Percentiles rank a stretch among this genome's conserved stretches.
Evolutionary conservation across 1,140 invertebrate species (phyloP).

Genomic region (Nephila pilipes): DNA sequence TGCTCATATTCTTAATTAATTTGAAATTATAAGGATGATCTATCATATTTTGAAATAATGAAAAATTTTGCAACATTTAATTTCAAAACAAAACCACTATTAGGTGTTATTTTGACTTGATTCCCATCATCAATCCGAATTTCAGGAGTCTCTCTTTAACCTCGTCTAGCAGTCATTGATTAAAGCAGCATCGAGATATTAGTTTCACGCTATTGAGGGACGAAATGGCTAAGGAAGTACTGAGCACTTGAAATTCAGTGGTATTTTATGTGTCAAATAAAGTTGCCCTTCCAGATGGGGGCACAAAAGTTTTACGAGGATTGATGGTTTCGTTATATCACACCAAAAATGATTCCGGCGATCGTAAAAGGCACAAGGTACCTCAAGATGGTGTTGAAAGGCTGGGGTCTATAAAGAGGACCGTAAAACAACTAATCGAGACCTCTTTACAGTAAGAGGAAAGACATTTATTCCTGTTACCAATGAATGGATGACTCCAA

Average conservation of each 20-base stretch:
- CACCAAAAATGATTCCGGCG: conserved; percentile 29
- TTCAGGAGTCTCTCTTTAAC: neutral
- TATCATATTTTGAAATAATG: no score
- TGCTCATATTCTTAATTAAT: no score
- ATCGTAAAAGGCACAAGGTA: conserved; percentile 47
- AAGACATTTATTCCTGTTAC: conserved; percentile 4
- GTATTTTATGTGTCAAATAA: conserved; percentile 39
- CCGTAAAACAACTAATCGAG: conserved; percentile 61
- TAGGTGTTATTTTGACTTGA: no score
- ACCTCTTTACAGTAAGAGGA: neutral
- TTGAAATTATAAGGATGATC: no score
- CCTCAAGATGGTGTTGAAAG: conserved; percentile 9
- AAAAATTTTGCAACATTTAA: no score
- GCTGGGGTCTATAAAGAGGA: conserved; percentile 40
- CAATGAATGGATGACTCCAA: conserved; percentile 21
- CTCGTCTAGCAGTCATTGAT: neutral
- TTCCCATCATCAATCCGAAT: no score
- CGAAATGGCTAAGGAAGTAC: conserved; percentile 1
- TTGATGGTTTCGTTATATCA: conserved; percentile 39
- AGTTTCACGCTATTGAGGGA: neutral
- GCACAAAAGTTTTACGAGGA: conserved; percentile 55
- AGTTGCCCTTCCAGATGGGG: neutral
- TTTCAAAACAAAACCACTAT: no score
- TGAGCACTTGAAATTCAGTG: conserved; percentile 2
- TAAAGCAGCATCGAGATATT: neutral